Conservation (phyloP, 2,888 invertebrate genomes). For the Heterodera filipjevi region DNA sequence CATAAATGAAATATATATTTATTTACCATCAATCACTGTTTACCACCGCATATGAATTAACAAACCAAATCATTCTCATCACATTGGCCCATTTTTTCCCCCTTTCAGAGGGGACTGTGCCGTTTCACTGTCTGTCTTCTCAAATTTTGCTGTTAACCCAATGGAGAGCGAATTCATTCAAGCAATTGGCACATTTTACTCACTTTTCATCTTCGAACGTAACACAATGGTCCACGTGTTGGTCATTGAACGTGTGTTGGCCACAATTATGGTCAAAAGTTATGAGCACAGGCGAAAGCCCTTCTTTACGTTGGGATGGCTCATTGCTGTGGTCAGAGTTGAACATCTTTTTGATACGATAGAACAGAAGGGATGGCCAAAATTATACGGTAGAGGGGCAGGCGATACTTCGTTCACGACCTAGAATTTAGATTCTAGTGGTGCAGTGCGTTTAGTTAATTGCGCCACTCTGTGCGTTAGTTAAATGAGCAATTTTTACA, state of each 20-base stretch:
- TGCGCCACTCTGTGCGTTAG: too few species aligned
- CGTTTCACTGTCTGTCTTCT: neutral
- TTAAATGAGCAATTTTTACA: too few species aligned
- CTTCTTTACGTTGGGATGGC: neutral
- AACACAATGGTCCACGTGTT: neutral
- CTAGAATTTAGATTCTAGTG: too few species aligned
- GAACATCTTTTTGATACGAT: too few species aligned
- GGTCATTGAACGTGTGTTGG: slow-evolving; percentile 17
- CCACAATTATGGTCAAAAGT: neutral
- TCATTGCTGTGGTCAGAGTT: neutral
- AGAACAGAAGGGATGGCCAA: too few species aligned
- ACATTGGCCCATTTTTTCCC: neutral
- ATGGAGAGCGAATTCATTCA: neutral
- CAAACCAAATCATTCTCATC: too few species aligned
- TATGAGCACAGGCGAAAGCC: neutral
- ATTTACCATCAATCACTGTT: too few species aligned
- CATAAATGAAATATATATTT: too few species aligned
- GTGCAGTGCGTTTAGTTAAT: too few species aligned
- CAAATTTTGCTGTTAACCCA: neutral
- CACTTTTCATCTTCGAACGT: neutral
- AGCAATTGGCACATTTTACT: neutral
- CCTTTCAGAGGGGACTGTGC: slow-evolving; percentile 1
- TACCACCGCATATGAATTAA: too few species aligned
- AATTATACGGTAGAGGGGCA: too few species aligned
- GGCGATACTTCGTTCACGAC: too few species aligned